Conservation (phyloP, 35 echinoderm and acorn worm genomes). For the Strongylocentrotus purpuratus region DNA sequence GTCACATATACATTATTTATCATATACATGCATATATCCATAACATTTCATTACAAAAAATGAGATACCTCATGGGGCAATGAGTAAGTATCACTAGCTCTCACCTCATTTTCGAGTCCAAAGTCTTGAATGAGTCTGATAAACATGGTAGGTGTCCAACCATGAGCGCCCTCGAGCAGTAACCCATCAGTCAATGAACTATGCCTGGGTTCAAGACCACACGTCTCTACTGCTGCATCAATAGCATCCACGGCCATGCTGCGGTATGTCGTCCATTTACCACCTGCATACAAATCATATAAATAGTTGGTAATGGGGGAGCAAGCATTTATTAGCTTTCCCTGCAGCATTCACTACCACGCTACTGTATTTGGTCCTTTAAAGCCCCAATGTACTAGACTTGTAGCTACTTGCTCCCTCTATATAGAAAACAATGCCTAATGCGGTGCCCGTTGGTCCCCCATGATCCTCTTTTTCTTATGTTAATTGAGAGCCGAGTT, state of each 20-base stretch:
- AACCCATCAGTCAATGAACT: slow-evolving; percentile 87
- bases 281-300: slow-evolving; percentile 61
- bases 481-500: too few relatives aligned
- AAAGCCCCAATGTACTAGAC: too few relatives aligned
- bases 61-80: background rate
- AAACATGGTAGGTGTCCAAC: slow-evolving; percentile 86
- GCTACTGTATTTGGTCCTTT: too few relatives aligned
- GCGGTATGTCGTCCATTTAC: slow-evolving; percentile 97
- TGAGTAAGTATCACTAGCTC: background rate
- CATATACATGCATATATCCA: too few relatives aligned
- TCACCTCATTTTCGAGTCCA: slow-evolving; percentile 91
- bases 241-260: slow-evolving; percentile 94
- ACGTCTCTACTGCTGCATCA: slow-evolving; percentile 76
- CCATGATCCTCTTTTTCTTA: too few relatives aligned
- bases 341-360: too few relatives aligned
- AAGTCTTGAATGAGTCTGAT: slow-evolving; percentile 97
- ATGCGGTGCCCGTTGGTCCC: too few relatives aligned
- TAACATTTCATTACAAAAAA: too few relatives aligned
- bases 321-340: too few relatives aligned
- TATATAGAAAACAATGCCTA: too few relatives aligned
- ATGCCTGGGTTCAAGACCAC: slow-evolving; percentile 78
- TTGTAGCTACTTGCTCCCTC: too few relatives aligned
- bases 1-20: too few relatives aligned
- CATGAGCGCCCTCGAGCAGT: slow-evolving; percentile 84
- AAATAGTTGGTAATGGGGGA: background rate